phyloP scores from a whole-genome alignment of 2,888 invertebrate species.

The Thysanoteuthis rhombus region DNA sequence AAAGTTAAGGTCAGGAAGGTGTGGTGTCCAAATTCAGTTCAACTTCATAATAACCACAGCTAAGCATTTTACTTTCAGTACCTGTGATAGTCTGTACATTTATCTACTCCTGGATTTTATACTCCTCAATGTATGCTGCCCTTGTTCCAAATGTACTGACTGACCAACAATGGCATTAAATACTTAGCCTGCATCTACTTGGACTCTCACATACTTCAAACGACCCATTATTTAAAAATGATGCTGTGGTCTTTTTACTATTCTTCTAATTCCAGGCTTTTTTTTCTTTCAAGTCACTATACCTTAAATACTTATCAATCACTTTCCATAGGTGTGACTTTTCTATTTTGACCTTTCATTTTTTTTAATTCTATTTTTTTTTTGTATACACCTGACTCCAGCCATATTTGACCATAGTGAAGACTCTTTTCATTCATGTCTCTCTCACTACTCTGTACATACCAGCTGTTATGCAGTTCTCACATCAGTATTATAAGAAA shows the following conservation, averaged over 20 bases:
- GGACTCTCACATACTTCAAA: not conserved
- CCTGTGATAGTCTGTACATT: constrained; percentile 1
- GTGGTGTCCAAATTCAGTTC: constrained; percentile 12
- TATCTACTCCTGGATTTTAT: not conserved
- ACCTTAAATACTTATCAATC: not conserved
- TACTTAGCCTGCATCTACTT: constrained; percentile 12
- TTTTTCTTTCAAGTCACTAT: not conserved
- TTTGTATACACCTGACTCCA: not conserved
- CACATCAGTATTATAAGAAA: not conserved
- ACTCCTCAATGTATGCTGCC: not conserved
- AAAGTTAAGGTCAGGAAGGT: not conserved
- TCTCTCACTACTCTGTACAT: not conserved
- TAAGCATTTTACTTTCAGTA: not conserved
- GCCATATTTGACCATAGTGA: not conserved
- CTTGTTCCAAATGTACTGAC: not conserved
- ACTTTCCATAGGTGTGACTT: not conserved
- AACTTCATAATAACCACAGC: not conserved
- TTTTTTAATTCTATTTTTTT: not conserved
- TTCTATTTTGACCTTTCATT: not conserved
- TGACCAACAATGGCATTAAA: not conserved
- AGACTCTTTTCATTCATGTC: not conserved
- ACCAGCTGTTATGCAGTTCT: not conserved
- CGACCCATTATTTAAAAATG: not conserved
- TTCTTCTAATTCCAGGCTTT: not conserved
- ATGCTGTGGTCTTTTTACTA: not conserved